Evolutionary conservation across 2,888 invertebrate genomes (phyloP).

Genomic region (Parascotia fuliginaria): DNA sequence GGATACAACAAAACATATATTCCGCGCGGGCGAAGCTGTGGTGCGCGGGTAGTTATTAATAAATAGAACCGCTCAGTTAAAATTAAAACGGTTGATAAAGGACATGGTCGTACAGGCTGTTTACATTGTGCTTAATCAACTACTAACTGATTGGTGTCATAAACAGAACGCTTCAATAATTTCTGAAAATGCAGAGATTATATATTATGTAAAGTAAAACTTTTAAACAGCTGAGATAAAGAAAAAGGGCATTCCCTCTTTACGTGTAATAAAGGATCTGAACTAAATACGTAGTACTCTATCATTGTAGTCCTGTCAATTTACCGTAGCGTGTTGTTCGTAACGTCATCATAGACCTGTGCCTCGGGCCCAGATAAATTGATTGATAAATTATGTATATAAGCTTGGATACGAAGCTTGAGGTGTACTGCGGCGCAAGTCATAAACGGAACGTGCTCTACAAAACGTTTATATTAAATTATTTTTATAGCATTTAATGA

Average conservation of each 20-base stretch:
- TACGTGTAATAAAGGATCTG: not conserved
- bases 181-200: conserved; percentile 4
- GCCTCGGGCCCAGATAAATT: conserved; percentile 50
- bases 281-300: conserved; percentile 17
- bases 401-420: conserved; percentile 21
- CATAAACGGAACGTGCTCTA: not conserved
- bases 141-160: conserved; percentile 22
- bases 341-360: conserved; percentile 16
- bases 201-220: no score
- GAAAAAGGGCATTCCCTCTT: no score
- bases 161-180: conserved; percentile 19
- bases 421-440: conserved; percentile 3
- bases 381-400: conserved; percentile 69
- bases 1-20: no score
- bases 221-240: no score
- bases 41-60: no score
- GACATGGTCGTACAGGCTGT: conserved; percentile 1
- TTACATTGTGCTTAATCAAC: conserved; percentile 27
- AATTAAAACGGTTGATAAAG: no score
- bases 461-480: not conserved
- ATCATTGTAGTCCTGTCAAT: conserved; percentile 23
- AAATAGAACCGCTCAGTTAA: no score
- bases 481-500: no score
- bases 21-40: no score
- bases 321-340: conserved; percentile 16